Base-by-base conservation (phyloP, 2,797 vertebrate species). In the Delichon dasypus region DNA sequence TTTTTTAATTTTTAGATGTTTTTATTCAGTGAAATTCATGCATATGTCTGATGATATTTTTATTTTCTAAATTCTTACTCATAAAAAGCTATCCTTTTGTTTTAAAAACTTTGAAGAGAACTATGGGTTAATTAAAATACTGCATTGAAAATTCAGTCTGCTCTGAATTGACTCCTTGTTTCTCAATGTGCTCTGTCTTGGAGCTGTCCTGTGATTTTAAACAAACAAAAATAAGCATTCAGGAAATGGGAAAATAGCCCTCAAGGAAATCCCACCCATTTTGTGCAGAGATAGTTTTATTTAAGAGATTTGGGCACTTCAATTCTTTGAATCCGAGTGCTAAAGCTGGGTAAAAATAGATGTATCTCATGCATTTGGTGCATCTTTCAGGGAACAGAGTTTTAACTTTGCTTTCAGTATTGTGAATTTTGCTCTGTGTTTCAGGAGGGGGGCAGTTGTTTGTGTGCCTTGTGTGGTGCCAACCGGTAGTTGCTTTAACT, bases 391-490 rank as follows among this genome's bases (percentile, higher is more conserved):
- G 57, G 44, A 70, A 29, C 17, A 4, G 1, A 0, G 5, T 45
- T 88, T 45, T 55, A 47, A 40, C 21, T 57, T 71, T 34, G 13
- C 58, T 62, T 22, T 11, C 27, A 29, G 38, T 7, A 1, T 9
- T 18, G 2, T 22, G 57, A 13, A 2, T 48, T 70, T 58, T 48
- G 25, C 20, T 20, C 44, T 10, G 16, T 16, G 22, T 75, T 40
- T 44, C 1, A 14, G 16, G 51, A 34, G 27, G 17, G 7, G 36
- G 3, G 30, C 27, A 50, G 38, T 23, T 62, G 47, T 45, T 19
- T 0, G 1, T 44, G 19, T 75, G 36, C 50, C 82, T 50, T 0
- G 0, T 13, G 4, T 7, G 40, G 25, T 23, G 29, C 61, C 6
- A 15, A 27, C 45, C 62, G 42, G 40, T 10, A 4, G 64, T 75